These are phyloP conservation scores for Sarcophaga bullata DNA, from an alignment of 1,140 invertebrate species.

Conservation along the genomic window DNA sequence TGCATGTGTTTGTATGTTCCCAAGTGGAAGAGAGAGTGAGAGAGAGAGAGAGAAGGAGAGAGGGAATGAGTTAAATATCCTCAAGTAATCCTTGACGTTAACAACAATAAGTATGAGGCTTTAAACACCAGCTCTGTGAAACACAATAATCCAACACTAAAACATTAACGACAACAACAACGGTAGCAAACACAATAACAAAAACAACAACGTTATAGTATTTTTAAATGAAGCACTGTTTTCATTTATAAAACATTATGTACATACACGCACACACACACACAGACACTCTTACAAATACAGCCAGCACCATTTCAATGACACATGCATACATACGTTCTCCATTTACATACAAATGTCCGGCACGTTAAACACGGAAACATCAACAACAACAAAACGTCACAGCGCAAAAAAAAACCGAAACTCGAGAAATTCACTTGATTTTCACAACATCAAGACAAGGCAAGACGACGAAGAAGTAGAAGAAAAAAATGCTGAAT, in stretches of 20 bases:
- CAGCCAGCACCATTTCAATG: background rate
- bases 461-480: too few relatives aligned
- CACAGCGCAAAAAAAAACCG: too few relatives aligned
- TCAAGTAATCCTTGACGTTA: conserved; percentile 31
- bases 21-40: too few relatives aligned
- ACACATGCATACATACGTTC: background rate
- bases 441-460: too few relatives aligned
- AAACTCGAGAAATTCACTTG: too few relatives aligned
- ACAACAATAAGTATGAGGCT: background rate
- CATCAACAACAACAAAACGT: background rate
- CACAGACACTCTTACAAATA: background rate
- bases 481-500: too few relatives aligned
- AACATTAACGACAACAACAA: background rate
- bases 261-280: background rate
- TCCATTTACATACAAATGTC: background rate
- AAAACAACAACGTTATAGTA: background rate
- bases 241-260: too few relatives aligned
- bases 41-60: background rate
- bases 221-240: background rate
- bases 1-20: too few relatives aligned
- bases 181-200: background rate
- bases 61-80: background rate
- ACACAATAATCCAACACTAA: background rate
- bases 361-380: conserved; percentile 7
- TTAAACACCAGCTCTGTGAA: conserved; percentile 3